Evolutionary conservation across 2,797 vertebrate genomes (phyloP).

Genomic region (Rhinella marina): DNA sequence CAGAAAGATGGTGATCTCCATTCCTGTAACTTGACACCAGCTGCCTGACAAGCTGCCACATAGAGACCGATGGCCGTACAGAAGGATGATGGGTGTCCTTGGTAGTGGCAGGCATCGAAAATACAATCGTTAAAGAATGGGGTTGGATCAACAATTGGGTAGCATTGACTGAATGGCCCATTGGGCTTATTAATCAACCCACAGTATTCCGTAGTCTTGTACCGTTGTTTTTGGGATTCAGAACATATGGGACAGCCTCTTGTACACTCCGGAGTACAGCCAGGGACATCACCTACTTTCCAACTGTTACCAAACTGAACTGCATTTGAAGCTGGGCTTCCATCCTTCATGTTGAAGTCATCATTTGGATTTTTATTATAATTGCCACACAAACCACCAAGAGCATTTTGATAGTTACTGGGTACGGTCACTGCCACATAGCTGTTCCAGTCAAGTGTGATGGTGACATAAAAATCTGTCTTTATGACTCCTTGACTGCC

Average conservation of each 20-base stretch:
- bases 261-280: constrained; percentile 65
- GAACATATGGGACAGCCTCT: constrained; percentile 66
- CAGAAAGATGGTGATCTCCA: constrained; percentile 82
- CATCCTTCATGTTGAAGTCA: constrained; percentile 66
- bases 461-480: constrained; percentile 63
- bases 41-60: constrained; percentile 73
- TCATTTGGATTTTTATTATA: constrained; percentile 69
- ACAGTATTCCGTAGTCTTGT: constrained; percentile 70
- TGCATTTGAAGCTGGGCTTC: constrained; percentile 45
- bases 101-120: constrained; percentile 74
- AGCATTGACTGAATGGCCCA: constrained; percentile 76
- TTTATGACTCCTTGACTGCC: constrained; percentile 67
- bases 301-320: constrained; percentile 68
- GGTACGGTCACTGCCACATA: constrained; percentile 69
- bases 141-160: constrained; percentile 66
- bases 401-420: constrained; percentile 68
- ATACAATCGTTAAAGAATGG: constrained; percentile 73
- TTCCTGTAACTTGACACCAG: constrained; percentile 64
- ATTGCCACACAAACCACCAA: constrained; percentile 74
- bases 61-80: constrained; percentile 74
- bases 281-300: constrained; percentile 67
- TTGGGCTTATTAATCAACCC: constrained; percentile 69
- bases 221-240: constrained; percentile 64
- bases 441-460: constrained; percentile 68
- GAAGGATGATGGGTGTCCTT: constrained; percentile 68